Evolutionary conservation across 2,888 invertebrate species (phyloP), one percentile per base, ranked within the genome.

Genomic region (Lingula anatina): DNA sequence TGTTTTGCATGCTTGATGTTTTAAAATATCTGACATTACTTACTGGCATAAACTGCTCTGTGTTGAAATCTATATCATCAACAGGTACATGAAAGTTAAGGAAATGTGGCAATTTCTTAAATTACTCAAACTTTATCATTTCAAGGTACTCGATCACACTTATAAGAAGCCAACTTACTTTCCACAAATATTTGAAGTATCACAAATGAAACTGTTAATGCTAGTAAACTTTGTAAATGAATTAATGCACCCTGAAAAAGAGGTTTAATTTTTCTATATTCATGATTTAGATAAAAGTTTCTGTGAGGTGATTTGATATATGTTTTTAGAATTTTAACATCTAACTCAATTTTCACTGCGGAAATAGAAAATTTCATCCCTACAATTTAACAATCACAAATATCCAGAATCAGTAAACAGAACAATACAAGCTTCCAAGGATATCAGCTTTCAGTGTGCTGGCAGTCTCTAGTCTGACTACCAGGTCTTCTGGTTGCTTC

Each of bases 41-140:
- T 64, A 77, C 77, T 28, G 90, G 89, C 55, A 86, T 81, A 75
- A 95, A 94, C 70, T 89, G 86, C 55, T 90, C 88, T 0, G 86
- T 83, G 65, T 87, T 86, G 78, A 95, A 96, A 70, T 91, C 90
- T 79, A 94, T 94, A 77, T 93, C 93, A 65, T 94, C 92, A 35
- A 95, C 85, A 1, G 89, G 71, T 73, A 55, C 27, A 39, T 49
- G 18, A 42, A 18, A 35, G 56, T 62, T 56, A 66, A 63, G 64
- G 57, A 60, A 49, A 31, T 31, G 35, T 31, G 9, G 9, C 35
- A 31, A 31, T 9, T 12, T 9, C 9, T 12, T n/a, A 31, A 15
- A 15, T 39, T 20, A 15, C 18, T 9, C 7, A 39, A 9, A 39
- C 20, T 20, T 9, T 39, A 39, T 18, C 9, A 39, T 20, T 15